phyloP scores from a whole-genome alignment of 2,797 vertebrate species.

The Galaxias olidus region DNA sequence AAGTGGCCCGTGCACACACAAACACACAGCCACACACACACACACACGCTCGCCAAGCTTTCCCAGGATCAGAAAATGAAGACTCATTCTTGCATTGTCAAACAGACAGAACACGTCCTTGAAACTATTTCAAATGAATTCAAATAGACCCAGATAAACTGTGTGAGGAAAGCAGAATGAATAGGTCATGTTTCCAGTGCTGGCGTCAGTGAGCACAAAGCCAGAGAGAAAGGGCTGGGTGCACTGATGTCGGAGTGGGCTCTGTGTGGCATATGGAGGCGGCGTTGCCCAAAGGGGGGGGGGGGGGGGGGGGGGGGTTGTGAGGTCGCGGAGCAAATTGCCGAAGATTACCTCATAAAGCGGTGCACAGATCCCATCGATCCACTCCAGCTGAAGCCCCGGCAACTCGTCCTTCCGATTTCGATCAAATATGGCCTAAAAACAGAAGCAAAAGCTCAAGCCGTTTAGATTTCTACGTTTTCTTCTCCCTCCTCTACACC shows the following conservation, averaged over 20 bases:
- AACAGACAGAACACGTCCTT: slow-evolving; percentile 56
- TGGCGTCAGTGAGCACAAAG: slow-evolving; percentile 52
- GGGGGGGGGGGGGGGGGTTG: slow-evolving; percentile 8
- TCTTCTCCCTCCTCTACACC: slow-evolving; percentile 1
- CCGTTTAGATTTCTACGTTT: slow-evolving; percentile 7
- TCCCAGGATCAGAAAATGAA: slow-evolving; percentile 34
- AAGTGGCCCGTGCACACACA: slow-evolving; percentile 15
- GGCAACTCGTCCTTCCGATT: slow-evolving; percentile 99
- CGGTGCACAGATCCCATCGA: slow-evolving; percentile 94
- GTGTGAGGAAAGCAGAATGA: slow-evolving; percentile 29
- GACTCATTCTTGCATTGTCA: slow-evolving; percentile 34
- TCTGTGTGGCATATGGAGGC: not conserved
- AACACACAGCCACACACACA: slow-evolving; percentile 7
- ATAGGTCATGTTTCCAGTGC: slow-evolving; percentile 42
- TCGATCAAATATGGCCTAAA: slow-evolving; percentile 98
- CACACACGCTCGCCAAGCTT: slow-evolving; percentile 17
- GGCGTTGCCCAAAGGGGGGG: slow-evolving; percentile 22
- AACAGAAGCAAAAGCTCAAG: slow-evolving; percentile 47
- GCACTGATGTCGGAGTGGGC: slow-evolving; percentile 22
- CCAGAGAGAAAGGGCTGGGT: slow-evolving; percentile 5
- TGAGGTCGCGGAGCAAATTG: not conserved
- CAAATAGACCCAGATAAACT: slow-evolving; percentile 19
- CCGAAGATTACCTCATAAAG: slow-evolving; percentile 88
- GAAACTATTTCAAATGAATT: slow-evolving; percentile 47
- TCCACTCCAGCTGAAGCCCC: slow-evolving; percentile 95